These are phyloP conservation scores for Drosophila tropicalis DNA, from an alignment of 1,140 invertebrate genomes.

Conservation along the genomic window DNA sequence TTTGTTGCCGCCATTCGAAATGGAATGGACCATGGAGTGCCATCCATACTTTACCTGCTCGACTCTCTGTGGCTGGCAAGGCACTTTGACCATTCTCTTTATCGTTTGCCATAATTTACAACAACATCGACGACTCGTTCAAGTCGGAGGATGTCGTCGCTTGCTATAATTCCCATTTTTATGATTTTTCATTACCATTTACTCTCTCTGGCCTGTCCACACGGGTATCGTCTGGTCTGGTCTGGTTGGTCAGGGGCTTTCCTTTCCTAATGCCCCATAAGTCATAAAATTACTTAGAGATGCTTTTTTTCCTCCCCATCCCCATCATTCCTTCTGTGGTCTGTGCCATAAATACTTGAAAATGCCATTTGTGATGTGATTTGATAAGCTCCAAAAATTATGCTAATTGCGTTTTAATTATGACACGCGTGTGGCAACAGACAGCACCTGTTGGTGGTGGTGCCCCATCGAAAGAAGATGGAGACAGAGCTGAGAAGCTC, in stretches of 20 bases:
- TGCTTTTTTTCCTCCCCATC: conserved; percentile 12
- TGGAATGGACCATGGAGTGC: conserved; percentile 3
- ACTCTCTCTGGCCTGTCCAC: conserved; percentile 5
- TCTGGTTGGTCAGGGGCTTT: conserved; percentile 34
- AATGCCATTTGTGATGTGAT: conserved; percentile 59
- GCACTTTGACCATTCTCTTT: conserved; percentile 46
- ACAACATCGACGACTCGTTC: conserved; percentile 45
- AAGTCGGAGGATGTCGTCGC: conserved; percentile 6
- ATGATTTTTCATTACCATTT: conserved; percentile 65
- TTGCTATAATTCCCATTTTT: conserved; percentile 57
- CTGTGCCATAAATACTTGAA: conserved; percentile 54
- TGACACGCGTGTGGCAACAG: conserved; percentile 56
- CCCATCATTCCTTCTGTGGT: conserved; percentile 11
- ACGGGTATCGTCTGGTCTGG: neutral
- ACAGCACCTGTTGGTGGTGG: conserved; percentile 32
- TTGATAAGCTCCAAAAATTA: conserved; percentile 61
- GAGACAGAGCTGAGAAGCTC: no score
- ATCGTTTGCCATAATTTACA: conserved; percentile 58
- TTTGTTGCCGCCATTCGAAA: conserved; percentile 59
- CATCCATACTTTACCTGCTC: conserved; percentile 9
- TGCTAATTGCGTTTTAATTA: conserved; percentile 67
- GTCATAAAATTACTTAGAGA: conserved; percentile 62
- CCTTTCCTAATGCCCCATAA: conserved; percentile 46
- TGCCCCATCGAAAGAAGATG: conserved; percentile 5
- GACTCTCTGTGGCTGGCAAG: neutral